phyloP scores from a whole-genome alignment of 2,888 invertebrate species.

The Drosophila nigricruria region DNA sequence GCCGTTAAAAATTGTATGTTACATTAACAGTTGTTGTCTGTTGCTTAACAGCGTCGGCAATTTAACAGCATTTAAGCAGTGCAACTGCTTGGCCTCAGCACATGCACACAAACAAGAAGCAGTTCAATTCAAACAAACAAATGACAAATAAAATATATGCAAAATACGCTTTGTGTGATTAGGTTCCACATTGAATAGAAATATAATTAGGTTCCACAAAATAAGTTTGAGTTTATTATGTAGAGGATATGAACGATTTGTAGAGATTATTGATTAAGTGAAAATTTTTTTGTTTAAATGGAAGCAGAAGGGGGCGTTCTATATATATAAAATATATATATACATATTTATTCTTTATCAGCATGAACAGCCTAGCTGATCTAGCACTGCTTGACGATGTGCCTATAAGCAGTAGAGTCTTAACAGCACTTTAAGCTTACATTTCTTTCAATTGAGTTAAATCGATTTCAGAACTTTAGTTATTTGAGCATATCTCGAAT shows the following conservation, averaged over 20 bases:
- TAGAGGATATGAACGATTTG: neutral
- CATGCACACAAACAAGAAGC: neutral
- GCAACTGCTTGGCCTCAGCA: constrained; percentile 15
- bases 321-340: too few relatives aligned
- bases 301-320: neutral
- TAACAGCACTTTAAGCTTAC: neutral
- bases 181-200: neutral
- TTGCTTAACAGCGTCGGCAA: constrained; percentile 2
- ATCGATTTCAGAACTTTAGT: neutral
- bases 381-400: neutral
- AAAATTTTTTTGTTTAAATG: neutral
- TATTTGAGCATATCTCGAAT: neutral
- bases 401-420: neutral
- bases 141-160: neutral
- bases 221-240: neutral
- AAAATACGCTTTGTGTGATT: neutral
- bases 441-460: neutral
- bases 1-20: neutral
- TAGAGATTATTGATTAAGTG: neutral
- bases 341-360: neutral
- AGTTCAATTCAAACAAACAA: constrained; percentile 1
- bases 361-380: neutral
- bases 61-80: constrained; percentile 21
- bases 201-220: neutral
- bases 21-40: neutral